phyloP scores from a whole-genome alignment of 2,888 invertebrate species.

The Atethmia centrago region DNA sequence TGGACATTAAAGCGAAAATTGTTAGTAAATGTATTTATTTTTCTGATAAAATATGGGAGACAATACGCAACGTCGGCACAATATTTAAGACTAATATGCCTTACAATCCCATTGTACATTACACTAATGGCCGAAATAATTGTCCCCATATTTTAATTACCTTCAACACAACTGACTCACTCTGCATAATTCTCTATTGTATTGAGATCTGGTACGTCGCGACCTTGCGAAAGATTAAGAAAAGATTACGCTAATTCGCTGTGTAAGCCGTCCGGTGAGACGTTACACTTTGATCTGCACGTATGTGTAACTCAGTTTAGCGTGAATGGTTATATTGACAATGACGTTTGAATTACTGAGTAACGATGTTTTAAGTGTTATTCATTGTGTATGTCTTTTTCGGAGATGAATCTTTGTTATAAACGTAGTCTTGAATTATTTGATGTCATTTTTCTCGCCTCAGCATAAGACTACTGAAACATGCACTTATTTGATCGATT shows the following conservation, averaged over 20 bases:
- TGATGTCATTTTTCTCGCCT: too few species aligned
- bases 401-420: neutral
- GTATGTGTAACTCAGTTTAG: slow-evolving; percentile 41
- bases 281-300: slow-evolving; percentile 49
- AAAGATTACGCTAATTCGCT: slow-evolving; percentile 75
- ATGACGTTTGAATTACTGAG: slow-evolving; percentile 1
- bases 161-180: slow-evolving; percentile 40
- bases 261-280: slow-evolving; percentile 63
- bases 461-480: too few species aligned
- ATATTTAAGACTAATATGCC: slow-evolving; percentile 21
- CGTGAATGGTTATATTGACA: slow-evolving; percentile 27
- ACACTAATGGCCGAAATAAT: slow-evolving; percentile 51
- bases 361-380: too few species aligned
- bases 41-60: neutral
- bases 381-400: neutral
- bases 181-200: slow-evolving; percentile 53
- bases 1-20: too few species aligned
- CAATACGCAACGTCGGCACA: neutral
- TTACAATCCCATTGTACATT: slow-evolving; percentile 9
- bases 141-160: slow-evolving; percentile 45
- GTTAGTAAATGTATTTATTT: too few species aligned
- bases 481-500: too few species aligned
- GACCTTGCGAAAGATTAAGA: slow-evolving; percentile 75
- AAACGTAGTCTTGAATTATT: neutral
- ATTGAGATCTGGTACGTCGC: slow-evolving; percentile 60